Base-by-base conservation (phyloP, 2,797 vertebrate genomes). In the Liparis tanakae region DNA sequence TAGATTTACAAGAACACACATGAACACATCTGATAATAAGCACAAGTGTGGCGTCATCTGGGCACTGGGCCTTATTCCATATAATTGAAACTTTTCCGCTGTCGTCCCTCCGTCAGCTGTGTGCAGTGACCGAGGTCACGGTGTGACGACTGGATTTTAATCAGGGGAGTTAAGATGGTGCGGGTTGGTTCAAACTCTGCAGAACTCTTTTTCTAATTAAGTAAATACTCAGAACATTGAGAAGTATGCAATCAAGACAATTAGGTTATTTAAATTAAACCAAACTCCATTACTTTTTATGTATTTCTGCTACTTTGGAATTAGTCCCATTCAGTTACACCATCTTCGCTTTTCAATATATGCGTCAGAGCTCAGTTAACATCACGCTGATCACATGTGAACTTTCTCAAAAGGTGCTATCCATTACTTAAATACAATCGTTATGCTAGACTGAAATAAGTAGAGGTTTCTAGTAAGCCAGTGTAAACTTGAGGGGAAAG, bases 21-120 rank as follows among this genome's bases (percentile, higher is more conserved):
- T 48, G 57, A 18, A n/a, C n/a, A n/a, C n/a, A n/a, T n/a, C n/a
- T 66, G 36, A 80, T 48, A 70, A 72, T 62, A 66, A 73, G 43
- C 71, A 78, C 69, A 79, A 70, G 48, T 39, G 44, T 53, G 74
- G 39, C 30, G 33, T 81, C 60, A 56, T 78, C 39, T 76, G 90
- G 89, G 87, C 85, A 61, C 4, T 5, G 9, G 30, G 82, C 74
- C 81, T 91, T 72, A 82, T 86, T 87, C 85, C 77, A 39, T 86
- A 75, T 90, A 89, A 91, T 89, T 91, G 81, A 88, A 86, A 82
- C 73, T 71, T 86, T 83, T 86, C 59, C 3, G 13, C 61, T 12
- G 48, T 56, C 8, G 6, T 65, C 54, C 65, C 50, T 70, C 71
- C 36, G 25, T 83, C 67, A 61, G 84, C 70, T 73, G 74, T 56